phyloP scores from a whole-genome alignment of 2,888 invertebrate species.

The Drosophila robusta region DNA sequence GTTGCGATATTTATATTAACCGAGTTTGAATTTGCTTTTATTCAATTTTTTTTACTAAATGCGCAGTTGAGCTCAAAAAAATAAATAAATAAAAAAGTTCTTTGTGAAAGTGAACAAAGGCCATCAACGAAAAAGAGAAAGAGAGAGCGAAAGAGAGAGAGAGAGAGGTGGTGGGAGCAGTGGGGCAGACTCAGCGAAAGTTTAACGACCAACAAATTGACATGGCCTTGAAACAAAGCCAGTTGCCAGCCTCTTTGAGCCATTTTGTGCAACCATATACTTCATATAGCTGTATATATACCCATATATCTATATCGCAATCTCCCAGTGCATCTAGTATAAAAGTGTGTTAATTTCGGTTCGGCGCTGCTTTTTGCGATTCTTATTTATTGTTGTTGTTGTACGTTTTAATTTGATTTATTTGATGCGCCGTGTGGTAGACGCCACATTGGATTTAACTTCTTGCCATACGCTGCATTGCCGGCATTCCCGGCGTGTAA shows the following conservation, averaged over 20 bases:
- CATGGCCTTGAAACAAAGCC: conserved; percentile 69
- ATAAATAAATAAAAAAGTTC: conserved; percentile 29
- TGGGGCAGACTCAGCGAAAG: conserved; percentile 35
- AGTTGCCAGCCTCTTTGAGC: conserved; percentile 33
- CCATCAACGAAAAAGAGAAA: background rate
- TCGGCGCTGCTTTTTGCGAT: conserved; percentile 19
- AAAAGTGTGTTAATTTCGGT: conserved; percentile 66
- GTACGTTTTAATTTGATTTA: conserved; percentile 34
- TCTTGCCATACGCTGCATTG: conserved; percentile 65
- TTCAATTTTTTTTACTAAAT: conserved; percentile 37
- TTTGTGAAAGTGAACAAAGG: conserved; percentile 66
- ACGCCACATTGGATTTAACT: conserved; percentile 48
- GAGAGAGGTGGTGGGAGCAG: background rate
- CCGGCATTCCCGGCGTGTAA: conserved; percentile 70
- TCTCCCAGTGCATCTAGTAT: conserved; percentile 17
- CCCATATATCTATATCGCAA: background rate
- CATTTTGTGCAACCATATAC: background rate
- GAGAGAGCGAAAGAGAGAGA: too few species aligned
- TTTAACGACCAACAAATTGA: conserved; percentile 66
- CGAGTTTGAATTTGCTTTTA: conserved; percentile 20
- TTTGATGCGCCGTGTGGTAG: conserved; percentile 17
- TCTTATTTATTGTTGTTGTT: conserved; percentile 51
- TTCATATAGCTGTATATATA: background rate
- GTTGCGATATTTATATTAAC: conserved; percentile 37
- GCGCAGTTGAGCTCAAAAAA: conserved; percentile 58